Conservation (phyloP, 2,113 vertebrate genomes). For the Procapra przewalskii region DNA sequence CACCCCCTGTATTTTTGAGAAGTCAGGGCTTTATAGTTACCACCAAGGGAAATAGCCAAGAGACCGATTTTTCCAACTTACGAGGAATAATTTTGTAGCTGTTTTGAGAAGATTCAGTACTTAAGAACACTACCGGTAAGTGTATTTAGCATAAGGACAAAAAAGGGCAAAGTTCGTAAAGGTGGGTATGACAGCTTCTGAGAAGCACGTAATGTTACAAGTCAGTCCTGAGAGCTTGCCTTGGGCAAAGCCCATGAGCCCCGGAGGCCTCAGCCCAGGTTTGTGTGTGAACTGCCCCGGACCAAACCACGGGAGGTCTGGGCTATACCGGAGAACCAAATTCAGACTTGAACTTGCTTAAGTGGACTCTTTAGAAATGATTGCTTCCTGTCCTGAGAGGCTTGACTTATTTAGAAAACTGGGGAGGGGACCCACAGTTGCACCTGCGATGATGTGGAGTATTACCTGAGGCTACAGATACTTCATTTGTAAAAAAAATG, state of each 20-base stretch:
- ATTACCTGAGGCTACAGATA: not conserved
- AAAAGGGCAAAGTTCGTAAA: conserved; percentile 54
- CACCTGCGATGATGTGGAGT: not conserved
- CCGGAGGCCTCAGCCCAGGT: not conserved
- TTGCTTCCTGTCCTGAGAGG: not conserved
- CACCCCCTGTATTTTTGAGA: not conserved
- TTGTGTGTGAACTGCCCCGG: accelerated
- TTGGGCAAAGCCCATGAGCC: not conserved
- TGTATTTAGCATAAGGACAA: not conserved
- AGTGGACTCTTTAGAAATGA: not conserved
- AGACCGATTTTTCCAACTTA: not conserved
- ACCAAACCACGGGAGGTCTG: not conserved
- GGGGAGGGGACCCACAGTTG: not conserved
- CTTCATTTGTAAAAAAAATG: not conserved
- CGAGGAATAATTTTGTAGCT: not conserved
- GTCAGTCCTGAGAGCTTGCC: conserved; percentile 31
- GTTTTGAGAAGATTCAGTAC: not conserved
- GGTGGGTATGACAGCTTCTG: conserved; percentile 52
- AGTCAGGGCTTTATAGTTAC: not conserved
- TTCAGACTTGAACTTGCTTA: not conserved
- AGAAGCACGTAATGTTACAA: conserved; percentile 55
- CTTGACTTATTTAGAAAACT: not conserved
- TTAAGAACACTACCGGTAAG: not conserved
- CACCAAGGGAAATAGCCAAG: not conserved
- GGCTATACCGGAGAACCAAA: not conserved